These are phyloP conservation scores for Digitonthophagus gazella DNA, from an alignment of 2,888 invertebrate species.

Conservation along the genomic window DNA sequence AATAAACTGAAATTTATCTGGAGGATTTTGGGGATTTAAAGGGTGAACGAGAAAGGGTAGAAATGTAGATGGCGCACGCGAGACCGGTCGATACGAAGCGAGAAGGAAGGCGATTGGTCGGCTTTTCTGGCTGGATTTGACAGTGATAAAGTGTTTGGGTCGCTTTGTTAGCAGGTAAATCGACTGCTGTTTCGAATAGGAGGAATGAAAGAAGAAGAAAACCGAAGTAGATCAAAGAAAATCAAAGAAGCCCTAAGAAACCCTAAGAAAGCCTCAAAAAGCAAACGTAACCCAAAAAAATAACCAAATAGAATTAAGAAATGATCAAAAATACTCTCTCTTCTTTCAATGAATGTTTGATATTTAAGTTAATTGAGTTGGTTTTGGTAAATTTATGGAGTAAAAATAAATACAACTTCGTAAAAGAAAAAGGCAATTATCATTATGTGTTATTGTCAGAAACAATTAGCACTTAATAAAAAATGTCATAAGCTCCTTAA, in stretches of 20 bases:
- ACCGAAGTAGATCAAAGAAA: background rate
- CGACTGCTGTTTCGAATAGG: background rate
- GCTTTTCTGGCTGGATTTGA: background rate
- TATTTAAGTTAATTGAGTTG: too few species aligned
- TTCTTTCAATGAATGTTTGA: too few species aligned
- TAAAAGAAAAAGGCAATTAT: background rate
- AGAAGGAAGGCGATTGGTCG: conserved; percentile 1
- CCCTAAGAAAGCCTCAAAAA: background rate
- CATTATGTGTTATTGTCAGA: background rate
- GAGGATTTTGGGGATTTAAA: background rate
- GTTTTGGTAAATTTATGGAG: too few species aligned
- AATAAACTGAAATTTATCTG: conserved; percentile 7
- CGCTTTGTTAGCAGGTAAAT: background rate
- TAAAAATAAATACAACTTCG: background rate
- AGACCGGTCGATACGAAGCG: conserved; percentile 7
- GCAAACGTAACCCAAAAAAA: too few species aligned
- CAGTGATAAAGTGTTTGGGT: conserved; percentile 12
- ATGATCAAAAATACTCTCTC: too few species aligned
- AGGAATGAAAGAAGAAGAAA: background rate
- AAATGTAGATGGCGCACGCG: background rate
- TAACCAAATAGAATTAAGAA: too few species aligned
- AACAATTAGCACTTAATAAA: background rate
- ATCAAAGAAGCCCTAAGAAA: background rate
- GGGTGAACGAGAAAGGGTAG: background rate
- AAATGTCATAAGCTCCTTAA: too few species aligned